Evolutionary conservation across 2,113 vertebrate species (phyloP).

Genomic region (Sturnus vulgaris): DNA sequence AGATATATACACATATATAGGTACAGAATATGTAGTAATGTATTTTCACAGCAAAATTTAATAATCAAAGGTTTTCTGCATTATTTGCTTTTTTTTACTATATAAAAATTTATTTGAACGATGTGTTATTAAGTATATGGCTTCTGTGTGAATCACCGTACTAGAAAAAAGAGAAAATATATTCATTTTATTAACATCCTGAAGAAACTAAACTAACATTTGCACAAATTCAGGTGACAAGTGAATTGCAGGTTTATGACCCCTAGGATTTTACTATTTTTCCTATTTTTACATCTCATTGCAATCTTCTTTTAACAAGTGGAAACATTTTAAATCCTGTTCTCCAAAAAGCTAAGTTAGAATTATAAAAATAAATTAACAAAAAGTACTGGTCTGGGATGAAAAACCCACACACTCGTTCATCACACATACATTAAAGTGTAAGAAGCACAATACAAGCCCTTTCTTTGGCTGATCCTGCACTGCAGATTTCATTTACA

Average conservation of each 20-base stretch:
- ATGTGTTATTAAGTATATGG: neutral
- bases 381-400: neutral
- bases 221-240: neutral
- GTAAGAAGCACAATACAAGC: fast-evolving
- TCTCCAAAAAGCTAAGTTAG: neutral
- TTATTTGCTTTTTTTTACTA: neutral
- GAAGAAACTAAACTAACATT: neutral
- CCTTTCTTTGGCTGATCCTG: neutral
- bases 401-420: neutral
- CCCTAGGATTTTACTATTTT: neutral
- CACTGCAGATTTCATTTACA: neutral
- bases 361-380: neutral
- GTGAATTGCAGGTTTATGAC: neutral
- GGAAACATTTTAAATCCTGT: neutral
- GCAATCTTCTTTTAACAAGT: neutral
- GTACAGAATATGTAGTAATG: neutral
- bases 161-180: neutral
- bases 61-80: neutral
- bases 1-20: fast-evolving
- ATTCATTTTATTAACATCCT: neutral
- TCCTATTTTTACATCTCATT: neutral
- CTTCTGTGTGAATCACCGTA: neutral
- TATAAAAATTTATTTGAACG: neutral
- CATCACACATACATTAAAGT: neutral
- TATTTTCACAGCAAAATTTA: neutral